phyloP scores from a whole-genome alignment of 2,888 invertebrate genomes.

The Limnephilus lunatus region DNA sequence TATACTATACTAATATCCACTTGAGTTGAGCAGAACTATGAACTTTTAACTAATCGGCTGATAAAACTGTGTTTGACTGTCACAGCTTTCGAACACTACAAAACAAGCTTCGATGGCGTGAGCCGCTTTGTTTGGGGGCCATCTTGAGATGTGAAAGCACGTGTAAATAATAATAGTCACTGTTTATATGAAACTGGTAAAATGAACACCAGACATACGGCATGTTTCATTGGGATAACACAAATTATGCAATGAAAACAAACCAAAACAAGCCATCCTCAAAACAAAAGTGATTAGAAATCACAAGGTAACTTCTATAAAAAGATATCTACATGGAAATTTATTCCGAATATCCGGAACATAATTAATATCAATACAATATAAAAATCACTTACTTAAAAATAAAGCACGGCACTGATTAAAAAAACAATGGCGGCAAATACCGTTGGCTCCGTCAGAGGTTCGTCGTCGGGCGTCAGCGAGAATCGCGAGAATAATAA shows the following conservation, averaged over 20 bases:
- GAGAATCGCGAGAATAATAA: neutral
- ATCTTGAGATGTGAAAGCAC: neutral
- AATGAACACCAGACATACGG: neutral
- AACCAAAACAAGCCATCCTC: neutral
- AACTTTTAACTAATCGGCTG: neutral
- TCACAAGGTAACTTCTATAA: neutral
- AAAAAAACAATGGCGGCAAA: neutral
- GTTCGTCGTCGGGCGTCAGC: neutral
- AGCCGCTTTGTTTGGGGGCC: neutral
- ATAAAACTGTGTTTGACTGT: neutral
- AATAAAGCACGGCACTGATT: neutral
- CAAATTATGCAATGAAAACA: neutral
- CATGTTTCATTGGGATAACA: neutral
- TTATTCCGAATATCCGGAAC: neutral
- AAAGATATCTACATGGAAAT: neutral
- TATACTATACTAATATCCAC: neutral
- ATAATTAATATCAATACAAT: neutral
- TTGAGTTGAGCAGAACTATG: neutral
- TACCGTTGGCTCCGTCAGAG: neutral
- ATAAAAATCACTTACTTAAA: neutral
- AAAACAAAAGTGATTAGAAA: neutral
- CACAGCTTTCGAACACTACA: neutral
- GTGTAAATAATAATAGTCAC: neutral
- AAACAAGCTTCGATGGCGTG: neutral
- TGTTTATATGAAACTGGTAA: neutral